Percentiles rank a stretch among this genome's conserved stretches.
These are phyloP conservation scores for Malacosoma neustria DNA, from an alignment of 2,888 invertebrate species.

Conservation along the genomic window DNA sequence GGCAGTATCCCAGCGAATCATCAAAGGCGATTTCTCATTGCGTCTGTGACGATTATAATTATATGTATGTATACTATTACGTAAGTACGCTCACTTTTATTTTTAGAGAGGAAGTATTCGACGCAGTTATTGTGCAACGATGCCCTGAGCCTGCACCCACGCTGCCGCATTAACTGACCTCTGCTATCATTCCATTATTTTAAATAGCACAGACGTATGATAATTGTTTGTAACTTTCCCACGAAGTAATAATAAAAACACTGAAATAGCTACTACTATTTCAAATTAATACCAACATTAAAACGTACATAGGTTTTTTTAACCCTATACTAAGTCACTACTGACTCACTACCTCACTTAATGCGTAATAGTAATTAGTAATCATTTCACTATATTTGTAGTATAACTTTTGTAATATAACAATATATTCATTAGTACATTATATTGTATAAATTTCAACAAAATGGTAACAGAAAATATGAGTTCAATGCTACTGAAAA, in stretches of 20 bases:
- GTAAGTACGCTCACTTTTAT: conserved; percentile 64
- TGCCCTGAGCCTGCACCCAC: conserved; percentile 25
- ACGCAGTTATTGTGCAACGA: conserved; percentile 21
- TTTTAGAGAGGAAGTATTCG: conserved; percentile 55
- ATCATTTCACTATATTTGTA: too few relatives aligned
- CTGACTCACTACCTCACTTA: too few relatives aligned
- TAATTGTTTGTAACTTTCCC: conserved; percentile 1
- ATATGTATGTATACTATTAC: conserved; percentile 41
- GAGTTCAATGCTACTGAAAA: too few relatives aligned
- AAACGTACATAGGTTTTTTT: too few relatives aligned
- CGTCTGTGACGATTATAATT: conserved; percentile 34
- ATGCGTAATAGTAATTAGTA: too few relatives aligned
- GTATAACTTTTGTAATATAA: too few relatives aligned
- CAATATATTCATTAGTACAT: too few relatives aligned
- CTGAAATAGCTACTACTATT: background rate
- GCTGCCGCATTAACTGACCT: conserved; percentile 22
- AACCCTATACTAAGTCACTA: too few relatives aligned
- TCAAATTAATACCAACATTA: too few relatives aligned
- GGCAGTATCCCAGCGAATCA: conserved; percentile 20
- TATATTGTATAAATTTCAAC: too few relatives aligned
- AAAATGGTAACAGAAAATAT: too few relatives aligned
- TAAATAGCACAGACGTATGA: background rate
- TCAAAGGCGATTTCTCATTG: conserved; percentile 29
- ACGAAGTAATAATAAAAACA: background rate
- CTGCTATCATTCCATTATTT: conserved; percentile 11